Conservation (phyloP, 2,113 vertebrate genomes). For the Gobius niger region DNA sequence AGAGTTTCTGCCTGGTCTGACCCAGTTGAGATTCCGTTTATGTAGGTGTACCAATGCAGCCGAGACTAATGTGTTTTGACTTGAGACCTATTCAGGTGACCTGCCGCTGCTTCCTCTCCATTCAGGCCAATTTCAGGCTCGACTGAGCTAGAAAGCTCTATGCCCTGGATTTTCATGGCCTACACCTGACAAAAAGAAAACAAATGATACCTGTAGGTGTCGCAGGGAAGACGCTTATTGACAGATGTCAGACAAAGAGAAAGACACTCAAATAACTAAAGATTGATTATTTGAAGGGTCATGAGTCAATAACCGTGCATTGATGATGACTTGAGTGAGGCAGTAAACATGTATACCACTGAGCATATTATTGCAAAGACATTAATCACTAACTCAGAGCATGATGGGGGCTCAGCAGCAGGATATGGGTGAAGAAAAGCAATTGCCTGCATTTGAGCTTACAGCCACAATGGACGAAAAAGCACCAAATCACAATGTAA, state of each 20-base stretch:
- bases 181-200: slow-evolving; percentile 33
- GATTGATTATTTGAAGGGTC: slow-evolving; percentile 3
- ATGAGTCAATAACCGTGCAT: not conserved
- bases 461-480: no score
- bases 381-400: no score
- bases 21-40: slow-evolving; percentile 57
- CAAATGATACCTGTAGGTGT: slow-evolving; percentile 44
- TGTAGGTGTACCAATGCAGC: slow-evolving; percentile 36
- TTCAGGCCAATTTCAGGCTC: slow-evolving; percentile 75
- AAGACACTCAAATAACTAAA: slow-evolving; percentile 8
- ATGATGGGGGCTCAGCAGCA: no score
- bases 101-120: slow-evolving; percentile 48
- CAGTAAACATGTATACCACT: no score
- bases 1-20: slow-evolving; percentile 29
- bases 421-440: no score
- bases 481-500: no score
- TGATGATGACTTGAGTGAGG: not conserved
- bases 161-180: slow-evolving; percentile 51
- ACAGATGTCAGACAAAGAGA: not conserved
- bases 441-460: no score
- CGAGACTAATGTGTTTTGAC: slow-evolving; percentile 68
- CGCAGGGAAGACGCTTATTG: slow-evolving; percentile 22
- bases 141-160: slow-evolving; percentile 51
- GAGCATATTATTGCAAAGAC: no score
- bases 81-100: slow-evolving; percentile 64